Base-by-base conservation (phyloP, 2,113 vertebrate genomes). In the Falcunculus frontatus region DNA sequence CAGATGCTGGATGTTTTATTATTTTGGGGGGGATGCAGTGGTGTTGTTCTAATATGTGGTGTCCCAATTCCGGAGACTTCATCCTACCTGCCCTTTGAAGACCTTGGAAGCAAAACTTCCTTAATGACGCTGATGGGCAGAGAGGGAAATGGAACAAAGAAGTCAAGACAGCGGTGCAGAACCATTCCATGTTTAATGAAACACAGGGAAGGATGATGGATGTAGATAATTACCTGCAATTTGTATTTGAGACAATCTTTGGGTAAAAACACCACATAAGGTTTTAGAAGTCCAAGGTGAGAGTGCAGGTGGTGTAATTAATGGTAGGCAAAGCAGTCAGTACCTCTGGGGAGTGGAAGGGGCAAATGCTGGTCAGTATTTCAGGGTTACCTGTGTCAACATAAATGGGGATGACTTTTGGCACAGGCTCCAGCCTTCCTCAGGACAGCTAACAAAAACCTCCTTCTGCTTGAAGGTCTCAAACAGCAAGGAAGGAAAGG, bases 191-290 rank as follows among this genome's bases (percentile, higher is more conserved):
- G 19, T 90, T 76, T 80, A 85, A 70, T 37, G 87, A 93, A 90
- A 79, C 86, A 52, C 73, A 21, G 74, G 10, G 75, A 93, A 83
- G 64, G 85, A 93, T 91, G 94, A 96, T 70, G 87, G 87, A 94
- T 95, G 75, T 33, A 76, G 94, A 83, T 90, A 96, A 96, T 93
- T 94, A 96, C 55, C 84, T 59, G 55, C 44, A 91, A 88, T 87
- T 91, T 89, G 57, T 82, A 91, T 70, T 74, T 42, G 25, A 89
- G 90, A 91, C 65, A 83, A 67, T 90, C 75, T 80, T 53, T 32
- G 13, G 82, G 57, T 67, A 47, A 90, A 90, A 96, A 79, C 75
- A 76, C 26, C 33, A 49, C 42, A 2, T 3, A 68, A 88, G 89
- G 52, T 55, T 85, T 95, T 46, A 35, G 9, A 81, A 95, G 79